phyloP scores from a whole-genome alignment of 2,113 vertebrate species.

The Pomatorhinus ruficollis region DNA sequence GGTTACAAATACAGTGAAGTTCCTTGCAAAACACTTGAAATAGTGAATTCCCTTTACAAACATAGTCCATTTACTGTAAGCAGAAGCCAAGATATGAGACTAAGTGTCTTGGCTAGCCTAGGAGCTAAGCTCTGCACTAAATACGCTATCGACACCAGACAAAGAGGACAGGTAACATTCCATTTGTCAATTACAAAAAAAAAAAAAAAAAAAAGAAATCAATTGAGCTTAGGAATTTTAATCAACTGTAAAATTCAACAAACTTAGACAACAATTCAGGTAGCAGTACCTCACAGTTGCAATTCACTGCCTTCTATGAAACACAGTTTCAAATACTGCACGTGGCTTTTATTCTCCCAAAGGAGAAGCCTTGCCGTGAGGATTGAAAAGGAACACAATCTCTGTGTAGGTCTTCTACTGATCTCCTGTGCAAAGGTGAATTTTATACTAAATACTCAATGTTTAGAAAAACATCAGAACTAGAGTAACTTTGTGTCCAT shows the following conservation, averaged over 20 bases:
- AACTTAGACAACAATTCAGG: neutral
- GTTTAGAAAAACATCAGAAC: neutral
- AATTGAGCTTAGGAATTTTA: neutral
- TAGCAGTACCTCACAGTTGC: constrained; percentile 51
- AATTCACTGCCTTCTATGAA: constrained; percentile 8
- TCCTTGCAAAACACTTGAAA: constrained; percentile 74
- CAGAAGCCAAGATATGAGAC: constrained; percentile 71
- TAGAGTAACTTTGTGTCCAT: neutral
- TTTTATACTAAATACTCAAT: neutral
- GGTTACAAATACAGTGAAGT: constrained; percentile 69
- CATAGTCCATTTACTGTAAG: constrained; percentile 76
- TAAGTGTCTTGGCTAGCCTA: constrained; percentile 8
- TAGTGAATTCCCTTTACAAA: constrained; percentile 73
- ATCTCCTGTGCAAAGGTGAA: constrained; percentile 10
- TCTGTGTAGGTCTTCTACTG: neutral
- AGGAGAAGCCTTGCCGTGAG: neutral
- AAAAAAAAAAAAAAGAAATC: neutral
- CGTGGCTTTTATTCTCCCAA: neutral
- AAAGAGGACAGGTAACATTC: constrained; percentile 2
- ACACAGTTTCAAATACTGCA: constrained; percentile 59
- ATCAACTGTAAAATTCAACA: neutral
- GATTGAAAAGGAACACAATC: constrained; percentile 14
- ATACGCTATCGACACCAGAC: neutral
- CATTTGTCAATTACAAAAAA: neutral
- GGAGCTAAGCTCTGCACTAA: constrained; percentile 55